Base-by-base conservation (phyloP, 2,888 invertebrate genomes). In the Tyria jacobaeae region DNA sequence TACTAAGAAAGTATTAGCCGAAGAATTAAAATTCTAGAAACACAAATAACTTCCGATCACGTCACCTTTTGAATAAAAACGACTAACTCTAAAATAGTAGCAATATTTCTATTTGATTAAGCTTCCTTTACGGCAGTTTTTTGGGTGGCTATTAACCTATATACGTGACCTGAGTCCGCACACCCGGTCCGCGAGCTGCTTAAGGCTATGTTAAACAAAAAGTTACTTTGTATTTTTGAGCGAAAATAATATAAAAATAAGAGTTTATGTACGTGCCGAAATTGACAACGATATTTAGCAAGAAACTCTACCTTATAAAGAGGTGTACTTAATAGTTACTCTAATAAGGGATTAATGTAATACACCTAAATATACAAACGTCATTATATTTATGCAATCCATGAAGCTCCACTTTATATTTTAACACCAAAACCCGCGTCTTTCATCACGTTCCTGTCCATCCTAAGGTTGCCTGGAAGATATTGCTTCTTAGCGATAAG, bases 101-200 rank as follows among this genome's bases (percentile, higher is more conserved):
- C 76, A 80, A 82, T 84, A 85, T 85, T 86, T 87, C 85, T 84
- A 82, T 84, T 85, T 85, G 86, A 86, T 86, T 87, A 84, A 82
- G 78, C 79, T 84, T 84, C 84, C 83, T 84, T 84, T 80, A 80
- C 78, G 76, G 79, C 79, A 77, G 71, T 84, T 76, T 84, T 87
- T 87, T 87, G 78, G 83, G 79, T 71, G 70, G 86, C 85, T 84
- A 85, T 89, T 87, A 88, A 88, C 89, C 87, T 85, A 87, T 88
- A 88, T 89, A 86, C 87, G 88, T 87, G 89, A 88, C 89, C 87
- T 78, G 82, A 71, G 80, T 76, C 71, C 76, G 73, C 65, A 78
- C 71, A 55, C 56, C 72, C 70, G 71, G 70, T 64, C 69, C 70
- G 56, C 70, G 78, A 65, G 65, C 63, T 75, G 73, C 73, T 58